phyloP scores from a whole-genome alignment of 2,113 vertebrate genomes.

The Cyanocitta stelleri region DNA sequence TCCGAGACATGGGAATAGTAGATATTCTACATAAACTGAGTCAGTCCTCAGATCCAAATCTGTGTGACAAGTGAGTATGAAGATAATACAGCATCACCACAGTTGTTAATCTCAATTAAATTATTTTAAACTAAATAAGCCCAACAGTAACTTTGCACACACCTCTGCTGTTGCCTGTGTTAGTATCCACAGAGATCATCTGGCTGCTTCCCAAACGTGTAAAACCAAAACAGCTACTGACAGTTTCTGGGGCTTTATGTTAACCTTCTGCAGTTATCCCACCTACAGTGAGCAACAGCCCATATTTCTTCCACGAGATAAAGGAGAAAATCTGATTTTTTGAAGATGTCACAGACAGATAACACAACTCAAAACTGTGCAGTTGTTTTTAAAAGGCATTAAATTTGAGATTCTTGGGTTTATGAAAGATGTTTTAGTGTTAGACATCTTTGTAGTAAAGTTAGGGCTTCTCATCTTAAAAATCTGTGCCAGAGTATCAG shows the following conservation, averaged over 20 bases:
- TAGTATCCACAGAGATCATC: neutral
- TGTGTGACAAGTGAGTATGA: slow-evolving; percentile 90
- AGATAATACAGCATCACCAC: neutral
- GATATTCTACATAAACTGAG: slow-evolving; percentile 96
- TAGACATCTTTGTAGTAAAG: neutral
- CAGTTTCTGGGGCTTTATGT: neutral
- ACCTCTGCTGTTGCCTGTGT: neutral
- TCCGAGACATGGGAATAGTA: slow-evolving; percentile 95
- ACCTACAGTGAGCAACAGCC: neutral
- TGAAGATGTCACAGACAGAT: neutral
- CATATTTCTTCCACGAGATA: neutral
- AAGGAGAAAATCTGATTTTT: neutral
- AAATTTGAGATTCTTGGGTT: neutral
- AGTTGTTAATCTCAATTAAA: neutral
- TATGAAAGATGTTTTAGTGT: neutral
- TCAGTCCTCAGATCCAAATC: slow-evolving; percentile 90
- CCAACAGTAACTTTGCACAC: neutral
- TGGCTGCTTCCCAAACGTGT: neutral
- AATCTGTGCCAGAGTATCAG: neutral
- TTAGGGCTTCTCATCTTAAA: neutral
- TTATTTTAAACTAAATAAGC: neutral
- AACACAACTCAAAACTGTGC: neutral
- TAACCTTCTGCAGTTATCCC: neutral
- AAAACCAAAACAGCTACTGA: neutral
- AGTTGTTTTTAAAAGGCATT: neutral